Base-by-base conservation (phyloP, 2,888 invertebrate species). In the Anagyrus pseudococci region DNA sequence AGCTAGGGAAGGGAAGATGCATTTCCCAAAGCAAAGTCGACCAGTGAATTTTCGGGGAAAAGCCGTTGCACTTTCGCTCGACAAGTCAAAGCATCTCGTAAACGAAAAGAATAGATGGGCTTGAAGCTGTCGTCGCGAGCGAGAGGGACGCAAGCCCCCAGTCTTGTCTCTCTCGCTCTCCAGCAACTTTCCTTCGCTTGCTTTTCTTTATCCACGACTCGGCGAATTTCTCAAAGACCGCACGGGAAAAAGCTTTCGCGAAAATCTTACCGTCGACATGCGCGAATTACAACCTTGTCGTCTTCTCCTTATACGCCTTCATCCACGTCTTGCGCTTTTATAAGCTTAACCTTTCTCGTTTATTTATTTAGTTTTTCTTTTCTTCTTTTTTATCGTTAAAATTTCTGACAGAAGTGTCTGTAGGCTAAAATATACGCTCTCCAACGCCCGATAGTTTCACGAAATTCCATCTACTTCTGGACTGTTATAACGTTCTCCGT, bases 21-120 rank as follows among this genome's bases (percentile, higher is more conserved):
- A 50, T 37, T 48, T 47, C 17, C 29, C 29, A 29, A 29, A n/a
- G 26, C 15, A 46, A 55, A 56, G 55, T 56, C 61, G 56, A 56
- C 46, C 50, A 62, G 62, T 52, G 52, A 57, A 62, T 62, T 62
- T 62, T 52, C 50, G 41, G 48, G n/a, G 48, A 25, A 58, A 57
- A 62, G 62, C 53, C 56, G 56, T 48, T 17, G 47, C 52, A 46
- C 53, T 62, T 62, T 53, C 57, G 47, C 25, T 7, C 52, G 57
- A 62, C 52, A 53, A 44, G 57, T 62, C 62, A 62, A 62, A 62
- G 62, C 22, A 48, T 20, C n/a, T 19, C 50, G 40, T n/a, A 15
- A 41, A 23, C 40, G 25, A n/a, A 33, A 41, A 17, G 25, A 41
- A 48, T 40, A 22, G 50, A 17, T 17, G 29, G n/a, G 53, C 59